Evolutionary conservation across 2,113 vertebrate species (phyloP).

Genomic region (Lophotis ruficrista): DNA sequence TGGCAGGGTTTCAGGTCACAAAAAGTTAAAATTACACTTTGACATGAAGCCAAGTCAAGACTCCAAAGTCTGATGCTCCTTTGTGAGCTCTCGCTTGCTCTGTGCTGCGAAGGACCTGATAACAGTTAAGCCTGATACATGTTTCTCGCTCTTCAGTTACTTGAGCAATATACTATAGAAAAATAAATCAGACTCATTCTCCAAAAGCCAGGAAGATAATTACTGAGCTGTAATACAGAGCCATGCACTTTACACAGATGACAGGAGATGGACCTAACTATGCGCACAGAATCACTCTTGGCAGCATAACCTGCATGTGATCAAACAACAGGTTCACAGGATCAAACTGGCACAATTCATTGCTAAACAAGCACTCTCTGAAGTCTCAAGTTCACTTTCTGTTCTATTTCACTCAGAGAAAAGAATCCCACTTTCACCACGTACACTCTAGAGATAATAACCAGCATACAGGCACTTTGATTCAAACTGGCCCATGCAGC

Average conservation of each 20-base stretch:
- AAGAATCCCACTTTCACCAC: not conserved
- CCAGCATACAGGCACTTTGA: not conserved
- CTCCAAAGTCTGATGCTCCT: not conserved
- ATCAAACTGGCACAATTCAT: not conserved
- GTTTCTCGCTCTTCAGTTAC: not conserved
- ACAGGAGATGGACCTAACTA: not conserved
- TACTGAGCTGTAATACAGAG: not conserved
- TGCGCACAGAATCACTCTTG: not conserved
- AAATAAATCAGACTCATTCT: not conserved
- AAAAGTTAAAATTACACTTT: slow-evolving; percentile 27
- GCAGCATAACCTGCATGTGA: not conserved
- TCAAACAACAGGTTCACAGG: not conserved
- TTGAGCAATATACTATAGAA: not conserved
- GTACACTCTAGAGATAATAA: not conserved
- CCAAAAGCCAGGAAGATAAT: not conserved
- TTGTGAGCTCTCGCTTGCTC: not conserved
- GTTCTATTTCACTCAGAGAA: not conserved
- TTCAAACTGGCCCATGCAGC: not conserved
- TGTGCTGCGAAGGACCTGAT: not conserved
- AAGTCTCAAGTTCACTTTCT: slow-evolving; percentile 2
- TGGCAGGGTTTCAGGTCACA: slow-evolving; percentile 1
- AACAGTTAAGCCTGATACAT: not conserved
- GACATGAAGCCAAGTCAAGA: not conserved
- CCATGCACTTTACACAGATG: not conserved
- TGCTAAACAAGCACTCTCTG: not conserved